These are phyloP conservation scores for Eurosta solidaginis DNA, from an alignment of 1,140 invertebrate genomes.

Conservation along the genomic window DNA sequence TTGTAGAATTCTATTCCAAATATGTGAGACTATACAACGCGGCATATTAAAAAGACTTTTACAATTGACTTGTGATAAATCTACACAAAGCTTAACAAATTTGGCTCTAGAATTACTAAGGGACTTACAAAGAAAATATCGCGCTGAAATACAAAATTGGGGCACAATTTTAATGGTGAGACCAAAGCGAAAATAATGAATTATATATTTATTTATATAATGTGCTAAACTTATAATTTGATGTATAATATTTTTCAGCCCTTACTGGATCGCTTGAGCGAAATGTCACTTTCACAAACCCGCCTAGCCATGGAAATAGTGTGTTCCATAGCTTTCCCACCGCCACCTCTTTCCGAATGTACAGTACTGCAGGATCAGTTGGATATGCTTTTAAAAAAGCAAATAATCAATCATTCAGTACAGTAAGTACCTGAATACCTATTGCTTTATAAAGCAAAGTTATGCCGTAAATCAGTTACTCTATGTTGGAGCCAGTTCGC, in stretches of 20 bases:
- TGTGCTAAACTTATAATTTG: neutral
- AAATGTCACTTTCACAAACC: constrained; percentile 65
- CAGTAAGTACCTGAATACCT: constrained; percentile 50
- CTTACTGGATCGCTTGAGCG: constrained; percentile 65
- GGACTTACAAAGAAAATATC: constrained; percentile 47
- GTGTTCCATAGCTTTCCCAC: constrained; percentile 63
- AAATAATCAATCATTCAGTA: constrained; percentile 63
- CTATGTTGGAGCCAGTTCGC: too few species aligned
- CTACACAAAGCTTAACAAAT: constrained; percentile 46
- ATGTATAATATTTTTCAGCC: constrained; percentile 44
- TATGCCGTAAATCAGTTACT: too few species aligned
- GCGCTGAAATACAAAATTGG: constrained; percentile 53
- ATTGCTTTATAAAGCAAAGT: neutral
- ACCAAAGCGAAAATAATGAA: constrained; percentile 15
- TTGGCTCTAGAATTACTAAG: constrained; percentile 46
- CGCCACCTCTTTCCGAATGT: constrained; percentile 56
- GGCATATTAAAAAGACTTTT: constrained; percentile 50
- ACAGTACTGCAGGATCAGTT: constrained; percentile 66
- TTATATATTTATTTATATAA: constrained; percentile 35
- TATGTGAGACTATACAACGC: constrained; percentile 51
- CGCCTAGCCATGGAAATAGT: constrained; percentile 62
- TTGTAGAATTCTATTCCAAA: constrained; percentile 48
- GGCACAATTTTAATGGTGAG: constrained; percentile 49
- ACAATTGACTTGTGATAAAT: constrained; percentile 54
- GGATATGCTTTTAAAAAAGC: constrained; percentile 67